Evolutionary conservation across 1,140 invertebrate genomes (phyloP).

Genomic region (Chrysoperla carnea): DNA sequence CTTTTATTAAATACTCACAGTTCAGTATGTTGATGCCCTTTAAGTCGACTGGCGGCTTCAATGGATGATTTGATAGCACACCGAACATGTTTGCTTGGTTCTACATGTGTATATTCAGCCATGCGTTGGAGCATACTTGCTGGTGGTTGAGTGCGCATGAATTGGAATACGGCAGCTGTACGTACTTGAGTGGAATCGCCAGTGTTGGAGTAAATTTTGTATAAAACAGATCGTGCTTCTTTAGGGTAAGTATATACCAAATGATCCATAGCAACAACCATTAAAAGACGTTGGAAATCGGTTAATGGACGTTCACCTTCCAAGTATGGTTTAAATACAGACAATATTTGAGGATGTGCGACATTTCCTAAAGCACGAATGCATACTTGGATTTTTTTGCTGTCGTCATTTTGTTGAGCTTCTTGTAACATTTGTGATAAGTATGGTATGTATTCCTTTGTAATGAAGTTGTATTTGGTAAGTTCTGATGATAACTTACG

Average conservation of each 20-base stretch:
- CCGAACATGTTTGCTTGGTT: conserved; percentile 38
- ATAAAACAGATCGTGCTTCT: conserved; percentile 32
- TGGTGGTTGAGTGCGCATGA: conserved; percentile 36
- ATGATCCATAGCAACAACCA: conserved; percentile 33
- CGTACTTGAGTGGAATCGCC: conserved; percentile 43
- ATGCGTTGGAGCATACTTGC: conserved; percentile 42
- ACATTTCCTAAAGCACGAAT: conserved; percentile 42
- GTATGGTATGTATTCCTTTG: conserved; percentile 36
- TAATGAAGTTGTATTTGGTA: conserved; percentile 21
- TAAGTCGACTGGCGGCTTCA: conserved; percentile 24
- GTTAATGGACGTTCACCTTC: conserved; percentile 34
- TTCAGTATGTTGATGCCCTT: conserved; percentile 16
- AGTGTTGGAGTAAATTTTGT: conserved; percentile 44
- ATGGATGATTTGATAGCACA: conserved; percentile 39
- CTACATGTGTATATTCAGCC: conserved; percentile 43
- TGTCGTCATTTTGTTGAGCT: conserved; percentile 29
- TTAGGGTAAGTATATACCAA: conserved; percentile 28
- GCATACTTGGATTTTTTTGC: conserved; percentile 33
- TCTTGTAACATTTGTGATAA: conserved; percentile 28
- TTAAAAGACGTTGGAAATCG: conserved; percentile 38
- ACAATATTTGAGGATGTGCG: conserved; percentile 35
- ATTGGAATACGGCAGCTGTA: conserved; percentile 35
- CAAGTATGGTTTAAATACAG: conserved; percentile 42
- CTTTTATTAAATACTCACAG: conserved; percentile 34
- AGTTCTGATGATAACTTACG: too few species aligned